Evolutionary conservation across 2,797 vertebrate species (phyloP), one percentile per base, ranked within the genome.

Genomic region (Gallirallus australis): DNA sequence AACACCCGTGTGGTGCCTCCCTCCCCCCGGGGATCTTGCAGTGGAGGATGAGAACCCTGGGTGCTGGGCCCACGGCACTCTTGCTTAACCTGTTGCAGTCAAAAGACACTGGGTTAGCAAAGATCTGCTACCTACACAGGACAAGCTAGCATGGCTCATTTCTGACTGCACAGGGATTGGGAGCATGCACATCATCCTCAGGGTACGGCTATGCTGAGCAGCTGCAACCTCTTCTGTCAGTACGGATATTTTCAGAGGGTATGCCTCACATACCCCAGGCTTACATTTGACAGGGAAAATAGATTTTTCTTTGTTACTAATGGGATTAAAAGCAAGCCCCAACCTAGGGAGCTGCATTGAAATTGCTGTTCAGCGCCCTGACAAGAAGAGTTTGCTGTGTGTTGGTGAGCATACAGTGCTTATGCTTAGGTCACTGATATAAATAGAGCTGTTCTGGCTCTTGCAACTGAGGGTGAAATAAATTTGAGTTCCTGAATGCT

Each of bases 391-490:
- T 92, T 93, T 95, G 75, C 71, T 80, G 53, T 60, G 53, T 27
- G 6, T 11, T 90, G 64, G 50, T 77, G 60, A 87, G 64, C 68
- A 48, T 47, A 61, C 31, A 16, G 42, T 37, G 35, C 77, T 88
- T 60, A 12, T 37, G 13, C 82, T 91, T 78, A 89, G 84, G 92
- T 96, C 91, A 94, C 77, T 0, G 19, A 65, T 71, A 93, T 89
- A 94, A 96, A 95, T 91, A 95, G 88, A 92, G 39, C 73, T 95
- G 64, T 90, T 95, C 85, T 90, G 85, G 86, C 73, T 90, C 40
- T 91, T 47, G 18, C 52, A 69, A 30, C 57, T 72, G 76, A 66
- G 68, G 56, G 54, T 6, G 11, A 96, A 94, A 85, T 91, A 85
- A 89, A 94, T 93, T 50, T 85, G 81, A 17, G 40, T 35, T 92